These are phyloP conservation scores for Characodon lateralis DNA, from an alignment of 2,797 vertebrate species.

Conservation along the genomic window DNA sequence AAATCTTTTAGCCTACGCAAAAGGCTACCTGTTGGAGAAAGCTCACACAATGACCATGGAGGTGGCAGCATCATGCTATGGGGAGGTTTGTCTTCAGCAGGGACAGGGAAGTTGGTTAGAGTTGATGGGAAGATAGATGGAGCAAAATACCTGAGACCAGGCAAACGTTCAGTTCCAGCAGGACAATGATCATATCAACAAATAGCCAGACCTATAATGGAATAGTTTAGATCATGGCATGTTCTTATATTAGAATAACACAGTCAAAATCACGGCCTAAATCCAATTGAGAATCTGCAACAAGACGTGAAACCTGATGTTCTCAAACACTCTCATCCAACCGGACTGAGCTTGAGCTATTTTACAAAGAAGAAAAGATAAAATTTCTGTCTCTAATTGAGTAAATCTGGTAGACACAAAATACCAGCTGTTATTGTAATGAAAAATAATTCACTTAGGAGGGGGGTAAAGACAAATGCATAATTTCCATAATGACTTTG, in stretches of 20 bases:
- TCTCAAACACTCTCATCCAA: background rate
- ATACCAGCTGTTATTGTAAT: background rate
- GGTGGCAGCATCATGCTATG: background rate
- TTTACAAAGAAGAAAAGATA: background rate
- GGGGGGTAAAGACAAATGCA: background rate
- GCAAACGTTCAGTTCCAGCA: background rate
- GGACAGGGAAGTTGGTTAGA: background rate
- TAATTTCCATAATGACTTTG: background rate
- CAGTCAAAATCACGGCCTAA: background rate
- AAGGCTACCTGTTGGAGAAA: too few species aligned
- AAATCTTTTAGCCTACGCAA: too few species aligned
- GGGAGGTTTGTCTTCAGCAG: background rate
- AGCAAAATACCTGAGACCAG: background rate
- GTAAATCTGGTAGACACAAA: background rate
- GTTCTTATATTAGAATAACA: background rate
- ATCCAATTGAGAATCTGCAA: background rate
- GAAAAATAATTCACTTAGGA: background rate
- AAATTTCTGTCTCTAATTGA: background rate
- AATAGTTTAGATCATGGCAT: background rate
- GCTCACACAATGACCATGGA: background rate
- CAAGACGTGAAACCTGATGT: background rate
- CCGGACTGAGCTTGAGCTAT: background rate
- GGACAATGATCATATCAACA: background rate
- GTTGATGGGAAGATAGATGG: background rate
- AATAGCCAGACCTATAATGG: background rate